Conservation (phyloP, 2,113 vertebrate genomes). For the Pteronura brasiliensis region DNA sequence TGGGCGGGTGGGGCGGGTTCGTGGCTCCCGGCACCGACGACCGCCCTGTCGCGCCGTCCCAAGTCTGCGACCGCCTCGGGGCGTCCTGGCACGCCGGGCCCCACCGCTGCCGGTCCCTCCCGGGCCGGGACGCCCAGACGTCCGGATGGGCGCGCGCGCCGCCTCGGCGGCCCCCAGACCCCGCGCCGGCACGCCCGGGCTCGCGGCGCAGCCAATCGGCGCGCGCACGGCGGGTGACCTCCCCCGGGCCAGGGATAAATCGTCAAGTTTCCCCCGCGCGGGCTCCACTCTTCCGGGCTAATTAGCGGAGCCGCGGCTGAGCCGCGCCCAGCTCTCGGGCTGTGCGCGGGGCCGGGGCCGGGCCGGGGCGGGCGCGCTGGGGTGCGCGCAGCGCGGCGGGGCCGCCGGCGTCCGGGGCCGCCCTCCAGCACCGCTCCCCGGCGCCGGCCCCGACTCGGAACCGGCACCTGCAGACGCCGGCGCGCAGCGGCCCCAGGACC, state of each 20-base stretch:
- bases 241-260: conserved; percentile 72
- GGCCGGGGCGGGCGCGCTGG: neutral
- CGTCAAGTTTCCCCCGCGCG: conserved; percentile 52
- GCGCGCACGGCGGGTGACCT: conserved; percentile 64
- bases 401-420: conserved; percentile 75
- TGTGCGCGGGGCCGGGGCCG: neutral
- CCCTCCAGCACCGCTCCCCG: neutral
- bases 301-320: conserved; percentile 37
- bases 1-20: neutral
- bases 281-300: conserved; percentile 28
- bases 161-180: neutral
- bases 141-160: neutral
- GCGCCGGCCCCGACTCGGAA: neutral
- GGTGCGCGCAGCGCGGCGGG: conserved; percentile 79
- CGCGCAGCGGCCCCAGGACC: neutral
- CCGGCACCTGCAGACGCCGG: neutral
- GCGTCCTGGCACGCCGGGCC: neutral
- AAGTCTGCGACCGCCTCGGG: neutral
- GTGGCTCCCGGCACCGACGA: neutral
- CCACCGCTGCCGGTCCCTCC: neutral
- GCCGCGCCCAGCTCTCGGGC: neutral
- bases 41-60: neutral
- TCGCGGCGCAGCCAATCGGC: conserved; percentile 67
- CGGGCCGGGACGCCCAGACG: neutral
- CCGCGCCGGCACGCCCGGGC: conserved; percentile 12